Percentiles rank a stretch among this genome's conserved stretches.
Conservation (phyloP, 2,113 vertebrate species). For the Cyprinus carpio region DNA sequence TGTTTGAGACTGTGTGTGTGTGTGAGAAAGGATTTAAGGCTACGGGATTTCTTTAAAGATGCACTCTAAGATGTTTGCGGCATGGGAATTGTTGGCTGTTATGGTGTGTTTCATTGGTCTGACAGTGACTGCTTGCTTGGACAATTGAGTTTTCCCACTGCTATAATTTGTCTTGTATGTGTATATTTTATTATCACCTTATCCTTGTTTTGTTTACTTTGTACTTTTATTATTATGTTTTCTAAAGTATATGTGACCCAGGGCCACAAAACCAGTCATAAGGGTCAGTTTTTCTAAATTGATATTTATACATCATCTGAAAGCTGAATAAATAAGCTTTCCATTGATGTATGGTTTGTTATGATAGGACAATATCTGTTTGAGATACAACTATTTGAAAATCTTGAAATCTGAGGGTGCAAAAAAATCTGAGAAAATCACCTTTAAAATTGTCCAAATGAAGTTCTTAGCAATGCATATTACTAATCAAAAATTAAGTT, state of each 20-base stretch:
- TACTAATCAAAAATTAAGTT: too few species aligned
- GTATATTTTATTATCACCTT: neutral
- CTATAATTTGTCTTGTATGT: neutral
- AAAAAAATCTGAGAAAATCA: too few species aligned
- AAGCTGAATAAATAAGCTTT: too few species aligned
- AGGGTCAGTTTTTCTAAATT: too few species aligned
- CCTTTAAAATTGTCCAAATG: too few species aligned
- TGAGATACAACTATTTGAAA: too few species aligned
- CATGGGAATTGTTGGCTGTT: neutral
- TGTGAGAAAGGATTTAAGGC: neutral
- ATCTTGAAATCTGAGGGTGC: too few species aligned
- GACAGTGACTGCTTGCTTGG: neutral
- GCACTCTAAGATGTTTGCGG: neutral
- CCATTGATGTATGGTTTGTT: too few species aligned
- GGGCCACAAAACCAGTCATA: too few species aligned
- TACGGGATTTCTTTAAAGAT: slow-evolving; percentile 27
- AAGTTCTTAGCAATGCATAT: too few species aligned
- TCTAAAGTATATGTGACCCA: neutral
- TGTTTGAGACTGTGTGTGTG: slow-evolving; percentile 32
- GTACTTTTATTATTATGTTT: neutral
- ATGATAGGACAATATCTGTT: too few species aligned
- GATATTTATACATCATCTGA: too few species aligned
- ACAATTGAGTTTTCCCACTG: neutral
- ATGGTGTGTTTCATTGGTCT: neutral
- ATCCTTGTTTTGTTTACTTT: neutral